Base-by-base conservation (phyloP, 2,797 vertebrate genomes). In the Trachurus trachurus region DNA sequence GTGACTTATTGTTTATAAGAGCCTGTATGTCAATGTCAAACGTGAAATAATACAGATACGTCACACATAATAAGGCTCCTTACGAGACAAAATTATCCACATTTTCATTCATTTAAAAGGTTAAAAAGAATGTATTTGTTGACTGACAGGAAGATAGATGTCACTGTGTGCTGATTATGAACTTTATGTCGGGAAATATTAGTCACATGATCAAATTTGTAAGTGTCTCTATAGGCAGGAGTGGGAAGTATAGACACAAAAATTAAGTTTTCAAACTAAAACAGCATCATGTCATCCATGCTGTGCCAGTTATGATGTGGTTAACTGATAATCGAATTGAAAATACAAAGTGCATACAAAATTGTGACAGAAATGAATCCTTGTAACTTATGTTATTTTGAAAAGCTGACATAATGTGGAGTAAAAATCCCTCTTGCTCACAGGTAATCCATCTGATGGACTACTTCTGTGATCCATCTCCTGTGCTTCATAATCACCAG, bases 1-100 rank as follows among this genome's bases (percentile, higher is more conserved):
- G 0, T 1, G 7, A 21, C 2, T n/a, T 31, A 37, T 22, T 54
- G 53, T 72, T 10, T 12, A 22, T 15, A 21, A n/a, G 10, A 62
- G 54, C 62, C 29, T 13, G 40, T 42, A 2, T 42, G 31, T 64
- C 34, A 42, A 13, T 21, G 21, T 67, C 47, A 79, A 57, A 52
- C 12, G 37, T 16, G 5, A 31, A 52, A 63, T 40, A 44, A 45
- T 19, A 2, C 3, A 31, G 11, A 66, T 17, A 15, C 31, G 21
- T 54, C 37, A 8, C 19, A 19, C 8, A 26, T 19, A 26, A 17
- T 52, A 17, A 52, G 12, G 37, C 12, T 40, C 22, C 40, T 40
- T 42, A 17, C 15, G 34, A 13, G 21, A 29, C 42, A 42, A 6
- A 58, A 9, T n/a, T 6, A 19, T 11, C 9, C 17, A 44, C 11